A percentile compares a stretch with the other conserved stretches of the same genome.
Conservation (phyloP, 2,113 vertebrate species). For the Halcyon senegalensis region DNA sequence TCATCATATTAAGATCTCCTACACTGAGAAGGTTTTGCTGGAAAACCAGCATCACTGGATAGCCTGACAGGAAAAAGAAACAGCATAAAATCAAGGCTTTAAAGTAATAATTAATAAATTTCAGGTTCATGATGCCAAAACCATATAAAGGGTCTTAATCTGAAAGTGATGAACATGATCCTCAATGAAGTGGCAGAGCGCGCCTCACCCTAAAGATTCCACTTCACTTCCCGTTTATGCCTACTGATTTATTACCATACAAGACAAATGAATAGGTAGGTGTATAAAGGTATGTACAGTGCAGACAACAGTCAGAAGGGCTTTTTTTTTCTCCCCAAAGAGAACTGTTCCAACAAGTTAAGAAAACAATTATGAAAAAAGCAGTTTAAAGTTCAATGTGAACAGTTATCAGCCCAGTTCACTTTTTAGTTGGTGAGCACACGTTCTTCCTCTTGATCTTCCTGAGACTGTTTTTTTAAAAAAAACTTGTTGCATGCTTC, state of each 20-base stretch:
- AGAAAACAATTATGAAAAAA: conserved; percentile 18
- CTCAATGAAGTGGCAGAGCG: not conserved
- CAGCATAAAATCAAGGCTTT: not conserved
- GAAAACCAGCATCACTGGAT: not conserved
- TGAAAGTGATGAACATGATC: not conserved
- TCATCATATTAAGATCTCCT: not conserved
- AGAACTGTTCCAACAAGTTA: conserved; percentile 52
- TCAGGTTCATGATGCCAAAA: not conserved
- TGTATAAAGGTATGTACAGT: not conserved
- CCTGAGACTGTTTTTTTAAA: not conserved
- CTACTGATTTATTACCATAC: conserved; percentile 33
- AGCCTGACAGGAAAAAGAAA: not conserved
- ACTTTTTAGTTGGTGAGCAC: not conserved
- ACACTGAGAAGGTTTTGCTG: not conserved
- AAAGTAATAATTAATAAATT: not conserved
- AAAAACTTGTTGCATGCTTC: not conserved
- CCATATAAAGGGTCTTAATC: not conserved
- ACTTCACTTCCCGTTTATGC: not conserved
- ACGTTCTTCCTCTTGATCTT: not conserved
- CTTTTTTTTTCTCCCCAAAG: not conserved
- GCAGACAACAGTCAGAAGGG: not conserved
- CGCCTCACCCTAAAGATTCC: not conserved
- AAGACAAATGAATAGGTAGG: conserved; percentile 45
- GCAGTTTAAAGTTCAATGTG: not conserved
- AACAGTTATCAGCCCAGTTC: not conserved